Conservation (phyloP, 1,140 invertebrate genomes). For the Drosophila arawakana region DNA sequence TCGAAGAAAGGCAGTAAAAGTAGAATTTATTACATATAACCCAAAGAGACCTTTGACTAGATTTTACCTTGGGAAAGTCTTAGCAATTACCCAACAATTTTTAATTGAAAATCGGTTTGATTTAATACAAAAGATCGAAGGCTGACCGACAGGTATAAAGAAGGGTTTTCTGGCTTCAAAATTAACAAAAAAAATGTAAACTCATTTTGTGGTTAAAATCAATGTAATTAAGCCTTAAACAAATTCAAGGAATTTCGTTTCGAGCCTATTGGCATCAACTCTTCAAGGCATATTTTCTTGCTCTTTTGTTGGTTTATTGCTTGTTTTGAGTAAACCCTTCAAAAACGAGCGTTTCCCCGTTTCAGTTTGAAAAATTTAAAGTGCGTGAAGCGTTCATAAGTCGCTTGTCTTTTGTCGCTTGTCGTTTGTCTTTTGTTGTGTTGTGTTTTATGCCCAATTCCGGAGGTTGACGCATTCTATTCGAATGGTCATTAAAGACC, state of each 20-base stretch:
- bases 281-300: constrained; percentile 9
- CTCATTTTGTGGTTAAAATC: constrained; percentile 64
- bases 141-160: constrained; percentile 24
- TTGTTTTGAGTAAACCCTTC: constrained; percentile 22
- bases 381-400: constrained; percentile 67
- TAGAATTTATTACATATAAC: neutral
- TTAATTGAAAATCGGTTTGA: constrained; percentile 47
- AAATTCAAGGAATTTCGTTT: constrained; percentile 47
- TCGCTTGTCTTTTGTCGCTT: constrained; percentile 14
- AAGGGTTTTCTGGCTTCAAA: constrained; percentile 39
- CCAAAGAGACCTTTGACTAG: neutral
- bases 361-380: constrained; percentile 63
- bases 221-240: constrained; percentile 61
- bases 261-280: constrained; percentile 22
- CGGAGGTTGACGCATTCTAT: constrained; percentile 54
- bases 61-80: constrained; percentile 33
- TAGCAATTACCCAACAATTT: constrained; percentile 32
- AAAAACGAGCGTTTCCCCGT: constrained; percentile 44
- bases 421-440: neutral
- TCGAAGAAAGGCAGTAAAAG: neutral
- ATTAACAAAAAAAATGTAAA: constrained; percentile 52
- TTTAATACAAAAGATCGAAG: constrained; percentile 52
- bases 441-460: constrained; percentile 20
- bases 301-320: neutral
- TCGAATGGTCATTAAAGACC: constrained; percentile 58